Conservation (phyloP, 2,113 vertebrate species). For the Todiramphus saurophagus region DNA sequence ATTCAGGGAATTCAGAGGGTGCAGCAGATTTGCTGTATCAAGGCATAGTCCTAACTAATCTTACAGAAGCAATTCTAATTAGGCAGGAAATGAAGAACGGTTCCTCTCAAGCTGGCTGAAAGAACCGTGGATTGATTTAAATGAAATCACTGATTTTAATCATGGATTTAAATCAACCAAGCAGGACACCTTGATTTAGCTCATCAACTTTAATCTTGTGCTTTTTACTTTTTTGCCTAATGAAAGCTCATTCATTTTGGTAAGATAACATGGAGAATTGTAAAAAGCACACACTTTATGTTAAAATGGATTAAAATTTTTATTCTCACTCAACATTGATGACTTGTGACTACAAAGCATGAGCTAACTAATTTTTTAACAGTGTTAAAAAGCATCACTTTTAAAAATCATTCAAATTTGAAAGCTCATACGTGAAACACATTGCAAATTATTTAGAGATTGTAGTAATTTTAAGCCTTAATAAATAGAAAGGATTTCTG, state of each 20-base stretch:
- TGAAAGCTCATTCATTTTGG: conserved; percentile 53
- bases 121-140: conserved; percentile 62
- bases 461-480: neutral
- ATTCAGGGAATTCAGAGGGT: neutral
- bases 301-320: conserved; percentile 26
- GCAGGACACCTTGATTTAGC: conserved; percentile 63
- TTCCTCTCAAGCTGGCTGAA: conserved; percentile 38
- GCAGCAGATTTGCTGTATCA: neutral
- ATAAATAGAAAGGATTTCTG: neutral
- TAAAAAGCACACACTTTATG: conserved; percentile 15
- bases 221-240: conserved; percentile 37
- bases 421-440: neutral
- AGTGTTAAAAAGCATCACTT: neutral
- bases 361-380: neutral
- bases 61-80: conserved; percentile 53
- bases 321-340: neutral
- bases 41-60: neutral
- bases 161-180: conserved; percentile 54
- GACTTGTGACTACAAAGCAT: conserved; percentile 10
- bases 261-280: conserved; percentile 6
- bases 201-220: conserved; percentile 64
- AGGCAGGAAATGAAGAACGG: conserved; percentile 26
- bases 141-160: conserved; percentile 67
- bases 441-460: neutral
- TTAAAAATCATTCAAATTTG: neutral